Evolutionary conservation across 2,888 invertebrate genomes (phyloP).

Genomic region (Euzetes globulus): DNA sequence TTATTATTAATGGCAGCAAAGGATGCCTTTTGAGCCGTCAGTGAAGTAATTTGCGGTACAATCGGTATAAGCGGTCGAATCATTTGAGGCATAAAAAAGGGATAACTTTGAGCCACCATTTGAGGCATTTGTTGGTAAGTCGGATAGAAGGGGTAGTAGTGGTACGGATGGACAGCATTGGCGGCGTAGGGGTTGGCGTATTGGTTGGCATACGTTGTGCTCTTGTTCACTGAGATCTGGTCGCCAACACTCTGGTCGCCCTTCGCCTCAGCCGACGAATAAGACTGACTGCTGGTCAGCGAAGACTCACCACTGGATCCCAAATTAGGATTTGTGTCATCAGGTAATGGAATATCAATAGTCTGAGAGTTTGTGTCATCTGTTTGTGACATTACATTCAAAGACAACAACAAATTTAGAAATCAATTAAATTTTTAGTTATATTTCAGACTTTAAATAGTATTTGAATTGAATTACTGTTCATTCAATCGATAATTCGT

Average conservation of each 20-base stretch:
- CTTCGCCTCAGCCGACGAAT: neutral
- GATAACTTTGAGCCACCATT: slow-evolving; percentile 4
- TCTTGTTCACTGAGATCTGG: neutral
- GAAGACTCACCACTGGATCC: neutral
- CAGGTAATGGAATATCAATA: slow-evolving; percentile 18
- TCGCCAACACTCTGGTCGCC: neutral
- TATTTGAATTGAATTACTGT: slow-evolving; percentile 19
- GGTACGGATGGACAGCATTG: neutral
- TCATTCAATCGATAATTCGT: neutral
- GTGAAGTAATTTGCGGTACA: neutral
- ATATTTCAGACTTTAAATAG: neutral
- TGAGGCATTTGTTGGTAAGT: slow-evolving; percentile 11
- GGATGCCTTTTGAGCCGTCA: neutral
- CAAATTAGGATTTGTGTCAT: neutral
- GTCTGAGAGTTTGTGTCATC: slow-evolving; percentile 11
- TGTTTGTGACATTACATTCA: slow-evolving; percentile 16
- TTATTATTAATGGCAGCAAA: neutral
- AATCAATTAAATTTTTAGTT: neutral
- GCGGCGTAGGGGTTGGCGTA: neutral
- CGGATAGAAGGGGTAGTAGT: neutral
- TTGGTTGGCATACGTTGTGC: neutral
- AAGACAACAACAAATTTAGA: neutral
- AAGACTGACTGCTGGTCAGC: neutral
- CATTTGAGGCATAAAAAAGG: neutral
- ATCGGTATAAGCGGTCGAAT: neutral